phyloP scores from a whole-genome alignment of 1,140 invertebrate genomes.

The Carposina sasakii region DNA sequence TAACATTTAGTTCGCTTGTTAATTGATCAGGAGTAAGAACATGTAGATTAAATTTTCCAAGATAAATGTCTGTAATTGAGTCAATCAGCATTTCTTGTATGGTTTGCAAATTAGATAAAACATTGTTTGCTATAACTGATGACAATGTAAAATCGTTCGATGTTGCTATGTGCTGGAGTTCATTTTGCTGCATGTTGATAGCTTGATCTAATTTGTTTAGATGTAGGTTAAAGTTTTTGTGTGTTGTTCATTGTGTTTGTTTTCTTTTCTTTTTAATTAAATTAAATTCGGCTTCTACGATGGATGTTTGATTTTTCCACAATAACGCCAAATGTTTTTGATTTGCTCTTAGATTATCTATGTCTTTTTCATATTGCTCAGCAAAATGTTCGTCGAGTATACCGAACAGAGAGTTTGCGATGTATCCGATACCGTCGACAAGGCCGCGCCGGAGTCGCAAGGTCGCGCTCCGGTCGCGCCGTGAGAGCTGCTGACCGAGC shows the following conservation, averaged over 20 bases:
- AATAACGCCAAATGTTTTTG: slow-evolving; percentile 11
- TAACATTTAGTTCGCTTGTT: slow-evolving; percentile 11
- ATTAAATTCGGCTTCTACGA: slow-evolving; percentile 13
- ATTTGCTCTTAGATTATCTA: slow-evolving; percentile 7
- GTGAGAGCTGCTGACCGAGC: too few relatives aligned
- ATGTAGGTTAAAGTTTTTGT: slow-evolving; percentile 13
- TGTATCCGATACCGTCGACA: slow-evolving; percentile 24
- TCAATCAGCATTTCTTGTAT: slow-evolving; percentile 16
- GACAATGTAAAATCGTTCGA: slow-evolving; percentile 13
- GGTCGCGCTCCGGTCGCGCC: too few relatives aligned
- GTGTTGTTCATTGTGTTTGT: slow-evolving; percentile 6
- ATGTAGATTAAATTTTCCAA: slow-evolving; percentile 19
- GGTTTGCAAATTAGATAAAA: slow-evolving; percentile 11
- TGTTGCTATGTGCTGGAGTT: slow-evolving; percentile 10
- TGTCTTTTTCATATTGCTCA: slow-evolving; percentile 15
- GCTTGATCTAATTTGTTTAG: background rate
- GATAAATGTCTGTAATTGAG: slow-evolving; percentile 17
- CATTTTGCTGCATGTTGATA: background rate
- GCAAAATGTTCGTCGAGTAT: slow-evolving; percentile 13
- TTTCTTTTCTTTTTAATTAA: slow-evolving; percentile 12
- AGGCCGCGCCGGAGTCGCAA: slow-evolving; percentile 21
- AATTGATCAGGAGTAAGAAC: slow-evolving; percentile 16
- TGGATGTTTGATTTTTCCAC: slow-evolving; percentile 12
- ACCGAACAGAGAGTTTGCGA: slow-evolving; percentile 18
- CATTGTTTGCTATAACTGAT: slow-evolving; percentile 14